These are phyloP conservation scores for Acronicta alni DNA, from an alignment of 2,888 invertebrate species.

Conservation along the genomic window DNA sequence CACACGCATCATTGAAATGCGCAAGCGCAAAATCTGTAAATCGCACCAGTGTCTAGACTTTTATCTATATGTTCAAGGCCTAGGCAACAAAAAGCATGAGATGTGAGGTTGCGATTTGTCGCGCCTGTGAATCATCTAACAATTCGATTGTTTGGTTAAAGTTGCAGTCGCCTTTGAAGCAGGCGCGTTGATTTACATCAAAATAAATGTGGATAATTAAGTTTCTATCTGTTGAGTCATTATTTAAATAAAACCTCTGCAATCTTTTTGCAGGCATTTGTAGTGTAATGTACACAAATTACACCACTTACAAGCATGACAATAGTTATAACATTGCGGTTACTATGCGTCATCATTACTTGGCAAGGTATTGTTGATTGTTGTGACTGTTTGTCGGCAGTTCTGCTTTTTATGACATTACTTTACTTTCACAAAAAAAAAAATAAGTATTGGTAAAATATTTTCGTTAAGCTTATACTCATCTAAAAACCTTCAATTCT, in stretches of 20 bases:
- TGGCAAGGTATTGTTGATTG: not conserved
- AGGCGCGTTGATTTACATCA: constrained; percentile 61
- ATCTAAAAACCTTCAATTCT: constrained; percentile 15
- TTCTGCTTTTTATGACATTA: not conserved
- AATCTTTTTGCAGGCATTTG: not conserved
- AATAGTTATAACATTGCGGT: constrained; percentile 9
- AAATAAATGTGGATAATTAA: constrained; percentile 7
- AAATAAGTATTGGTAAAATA: not conserved
- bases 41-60: constrained; percentile 84
- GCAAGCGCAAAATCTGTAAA: constrained; percentile 84
- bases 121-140: constrained; percentile 69
- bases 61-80: constrained; percentile 79
- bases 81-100: constrained; percentile 69
- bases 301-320: not conserved
- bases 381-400: not conserved
- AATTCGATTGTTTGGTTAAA: constrained; percentile 55
- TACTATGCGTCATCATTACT: constrained; percentile 22
- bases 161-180: constrained; percentile 67
- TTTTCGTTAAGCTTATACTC: constrained; percentile 5
- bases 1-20: constrained; percentile 85
- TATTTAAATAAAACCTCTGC: not conserved
- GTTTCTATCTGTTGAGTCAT: constrained; percentile 6
- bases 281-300: constrained; percentile 2
- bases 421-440: not conserved
- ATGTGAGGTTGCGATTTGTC: constrained; percentile 70